These are phyloP conservation scores for Nyctibius bracteatus DNA, from an alignment of 2,113 vertebrate species.

Conservation along the genomic window DNA sequence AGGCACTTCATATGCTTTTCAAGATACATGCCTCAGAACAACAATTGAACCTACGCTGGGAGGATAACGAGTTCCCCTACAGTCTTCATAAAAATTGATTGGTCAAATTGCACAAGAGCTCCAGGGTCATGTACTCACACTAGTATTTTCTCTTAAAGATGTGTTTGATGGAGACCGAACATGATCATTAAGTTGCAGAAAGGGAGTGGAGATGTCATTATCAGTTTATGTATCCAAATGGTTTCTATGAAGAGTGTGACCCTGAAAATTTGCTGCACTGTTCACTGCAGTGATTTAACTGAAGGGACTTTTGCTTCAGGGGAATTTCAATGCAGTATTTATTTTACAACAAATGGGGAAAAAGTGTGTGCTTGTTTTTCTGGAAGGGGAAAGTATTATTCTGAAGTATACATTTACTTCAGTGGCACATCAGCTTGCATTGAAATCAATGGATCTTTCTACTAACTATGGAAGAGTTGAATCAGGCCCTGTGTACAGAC, in stretches of 20 bases:
- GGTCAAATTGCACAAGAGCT: neutral
- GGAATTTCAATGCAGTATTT: neutral
- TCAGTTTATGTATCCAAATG: neutral
- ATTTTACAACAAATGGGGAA: neutral
- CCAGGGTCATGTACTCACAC: neutral
- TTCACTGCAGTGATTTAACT: neutral
- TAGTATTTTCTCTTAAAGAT: neutral
- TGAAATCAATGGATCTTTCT: neutral
- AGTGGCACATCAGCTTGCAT: neutral
- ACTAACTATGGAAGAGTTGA: accelerated
- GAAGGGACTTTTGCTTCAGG: neutral
- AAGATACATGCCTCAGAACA: neutral
- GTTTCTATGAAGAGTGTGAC: neutral
- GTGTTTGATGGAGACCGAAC: neutral
- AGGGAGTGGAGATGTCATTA: neutral
- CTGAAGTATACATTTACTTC: neutral
- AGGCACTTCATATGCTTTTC: neutral
- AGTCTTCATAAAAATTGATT: neutral
- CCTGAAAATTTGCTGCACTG: neutral
- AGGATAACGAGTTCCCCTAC: neutral
- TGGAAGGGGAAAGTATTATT: neutral
- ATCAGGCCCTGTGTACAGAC: neutral
- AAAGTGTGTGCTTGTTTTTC: neutral
- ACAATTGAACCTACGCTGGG: neutral
- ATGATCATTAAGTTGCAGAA: neutral